phyloP scores from a whole-genome alignment of 2,888 invertebrate species.

The Leptothorax acervorum region DNA sequence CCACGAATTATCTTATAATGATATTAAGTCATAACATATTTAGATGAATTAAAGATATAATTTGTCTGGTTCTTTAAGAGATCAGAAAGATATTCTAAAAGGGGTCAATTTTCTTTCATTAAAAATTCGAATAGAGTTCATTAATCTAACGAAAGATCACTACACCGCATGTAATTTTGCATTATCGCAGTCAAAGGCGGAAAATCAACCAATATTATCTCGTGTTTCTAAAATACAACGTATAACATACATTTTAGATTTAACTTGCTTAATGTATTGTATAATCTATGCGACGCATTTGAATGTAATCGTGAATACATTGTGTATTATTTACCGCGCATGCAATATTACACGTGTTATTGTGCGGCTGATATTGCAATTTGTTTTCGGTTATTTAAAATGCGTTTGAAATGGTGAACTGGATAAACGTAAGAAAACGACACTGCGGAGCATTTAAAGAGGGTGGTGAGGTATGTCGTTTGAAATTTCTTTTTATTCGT shows the following conservation, averaged over 20 bases:
- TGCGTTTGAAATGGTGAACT: not conserved
- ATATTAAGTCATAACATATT: not conserved
- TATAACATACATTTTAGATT: slow-evolving; percentile 5
- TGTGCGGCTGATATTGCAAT: not conserved
- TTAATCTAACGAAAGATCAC: not conserved
- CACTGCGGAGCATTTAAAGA: slow-evolving; percentile 36
- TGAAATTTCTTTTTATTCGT: slow-evolving; percentile 68
- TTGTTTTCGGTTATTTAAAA: slow-evolving; percentile 1
- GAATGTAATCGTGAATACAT: slow-evolving; percentile 3
- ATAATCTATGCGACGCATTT: not conserved
- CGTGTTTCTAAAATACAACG: not conserved
- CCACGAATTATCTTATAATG: not conserved
- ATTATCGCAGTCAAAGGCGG: not conserved
- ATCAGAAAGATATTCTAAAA: not conserved
- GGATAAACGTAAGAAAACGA: slow-evolving; percentile 36
- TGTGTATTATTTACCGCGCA: slow-evolving; percentile 1
- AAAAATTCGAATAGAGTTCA: not conserved
- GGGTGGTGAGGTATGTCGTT: slow-evolving; percentile 50
- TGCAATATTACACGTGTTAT: slow-evolving; percentile 8
- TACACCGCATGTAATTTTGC: not conserved
- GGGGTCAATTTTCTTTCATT: not conserved
- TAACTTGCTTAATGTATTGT: slow-evolving; percentile 5
- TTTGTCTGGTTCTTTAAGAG: not conserved
- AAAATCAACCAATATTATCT: not conserved
- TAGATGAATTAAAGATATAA: not conserved